Percentiles rank a stretch among this genome's conserved stretches.
Conservation (phyloP, 1,140 invertebrate species). For the Habropoda laboriosa region DNA sequence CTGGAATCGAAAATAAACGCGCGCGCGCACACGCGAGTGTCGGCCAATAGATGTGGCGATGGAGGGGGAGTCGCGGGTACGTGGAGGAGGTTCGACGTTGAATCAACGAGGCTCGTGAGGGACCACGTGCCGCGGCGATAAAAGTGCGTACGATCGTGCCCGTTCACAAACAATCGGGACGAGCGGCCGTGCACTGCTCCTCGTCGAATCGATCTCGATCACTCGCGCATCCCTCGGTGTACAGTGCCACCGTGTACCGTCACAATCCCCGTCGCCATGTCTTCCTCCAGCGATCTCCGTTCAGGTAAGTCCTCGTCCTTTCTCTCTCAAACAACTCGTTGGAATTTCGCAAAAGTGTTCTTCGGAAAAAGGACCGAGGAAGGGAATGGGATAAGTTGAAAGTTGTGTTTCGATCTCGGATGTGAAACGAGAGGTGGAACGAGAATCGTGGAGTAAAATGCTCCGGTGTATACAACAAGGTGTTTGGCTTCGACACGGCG, state of each 20-base stretch:
- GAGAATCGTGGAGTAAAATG: no score
- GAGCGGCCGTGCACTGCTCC: constrained; percentile 18
- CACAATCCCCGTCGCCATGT: constrained; percentile 18
- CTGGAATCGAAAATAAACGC: constrained; percentile 30
- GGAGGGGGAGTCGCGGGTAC: background rate
- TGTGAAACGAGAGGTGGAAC: no score
- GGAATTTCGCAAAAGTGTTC: background rate
- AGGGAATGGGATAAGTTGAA: no score
- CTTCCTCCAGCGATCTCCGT: constrained; percentile 29
- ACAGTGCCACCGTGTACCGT: background rate
- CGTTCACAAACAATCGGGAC: constrained; percentile 44
- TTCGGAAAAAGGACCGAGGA: no score
- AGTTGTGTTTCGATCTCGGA: no score
- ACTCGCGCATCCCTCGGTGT: background rate
- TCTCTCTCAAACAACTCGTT: background rate
- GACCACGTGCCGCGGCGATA: constrained; percentile 47
- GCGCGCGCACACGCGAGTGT: background rate
- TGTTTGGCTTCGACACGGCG: no score
- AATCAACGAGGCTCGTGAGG: constrained; percentile 22
- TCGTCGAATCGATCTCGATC: background rate
- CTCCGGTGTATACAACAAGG: no score
- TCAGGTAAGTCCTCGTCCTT: constrained; percentile 48
- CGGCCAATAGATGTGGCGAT: no score
- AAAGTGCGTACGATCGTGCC: constrained; percentile 45
- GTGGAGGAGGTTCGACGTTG: constrained; percentile 8